Base-by-base conservation (phyloP, 2,888 invertebrate genomes). In the Melanophora roralis region DNA sequence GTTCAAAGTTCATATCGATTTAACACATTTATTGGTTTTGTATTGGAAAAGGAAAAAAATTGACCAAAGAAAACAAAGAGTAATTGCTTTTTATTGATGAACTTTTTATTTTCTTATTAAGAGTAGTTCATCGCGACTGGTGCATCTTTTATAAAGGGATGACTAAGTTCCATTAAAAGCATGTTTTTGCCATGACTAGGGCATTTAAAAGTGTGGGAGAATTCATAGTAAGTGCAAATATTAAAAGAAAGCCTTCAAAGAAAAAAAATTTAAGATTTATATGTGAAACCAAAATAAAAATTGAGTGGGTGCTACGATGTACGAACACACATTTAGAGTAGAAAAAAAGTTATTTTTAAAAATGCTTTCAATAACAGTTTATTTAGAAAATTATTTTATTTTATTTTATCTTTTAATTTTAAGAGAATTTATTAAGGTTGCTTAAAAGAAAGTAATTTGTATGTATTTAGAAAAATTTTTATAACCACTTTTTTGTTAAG, bases 1-100 rank as follows among this genome's bases (percentile, higher is more conserved):
- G 80, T 76, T 80, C 64, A 80, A 64, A 80, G 80, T 76, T 80
- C 57, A 76, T 51, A 68, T 59, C 49, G 76, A 72, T 80, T 72
- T 72, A 80, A 76, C 14, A 34, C 3, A 68, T 51, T 59, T 67
- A 62, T 68, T 27, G 62, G 7, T 68, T 47, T 75, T 62, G 12
- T 75, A 60, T 68, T 47, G 32, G 16, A 9, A 32, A 49, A 21
- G 40, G 32, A 73, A 21, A 11, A 12, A 65, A 34, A 43, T 7
- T 12, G 27, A 16, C 4, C 11, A 55, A 53, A 32, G 16, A 64
- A 49, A 12, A 8, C 19, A 69, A 55, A 8, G 19, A 55, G 80
- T 80, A 80, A 80, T 80, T 80, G 76, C 76, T 67, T 71, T 72
- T 45, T 32, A 34, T 19, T 14, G 74, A 60, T 79, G 79, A 79